Conservation (phyloP, 2,113 vertebrate genomes). For the Chlamydotis undulata region DNA sequence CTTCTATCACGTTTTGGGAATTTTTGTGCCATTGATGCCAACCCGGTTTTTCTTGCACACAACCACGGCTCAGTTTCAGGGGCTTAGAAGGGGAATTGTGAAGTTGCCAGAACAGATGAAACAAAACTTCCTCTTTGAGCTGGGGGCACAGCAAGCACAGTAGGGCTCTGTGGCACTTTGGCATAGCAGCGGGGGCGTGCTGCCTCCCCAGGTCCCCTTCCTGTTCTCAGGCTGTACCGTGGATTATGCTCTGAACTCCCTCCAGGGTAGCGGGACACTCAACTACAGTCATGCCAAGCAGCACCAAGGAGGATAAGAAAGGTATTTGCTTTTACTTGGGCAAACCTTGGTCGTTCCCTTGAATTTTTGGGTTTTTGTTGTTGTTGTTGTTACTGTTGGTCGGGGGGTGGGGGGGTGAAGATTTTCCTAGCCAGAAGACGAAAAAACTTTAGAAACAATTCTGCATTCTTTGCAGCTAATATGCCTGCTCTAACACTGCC, state of each 20-base stretch:
- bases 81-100: conserved; percentile 7
- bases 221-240: conserved; percentile 16
- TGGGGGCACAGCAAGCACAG: background rate
- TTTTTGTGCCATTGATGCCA: conserved; percentile 13
- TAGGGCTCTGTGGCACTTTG: background rate
- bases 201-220: conserved; percentile 11
- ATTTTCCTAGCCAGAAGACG: background rate
- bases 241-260: conserved; percentile 26
- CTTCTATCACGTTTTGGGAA: background rate
- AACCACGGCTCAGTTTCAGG: background rate
- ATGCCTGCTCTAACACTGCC: background rate
- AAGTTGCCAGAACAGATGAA: conserved; percentile 42
- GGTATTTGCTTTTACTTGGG: background rate
- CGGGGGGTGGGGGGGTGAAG: background rate
- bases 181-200: background rate
- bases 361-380: background rate
- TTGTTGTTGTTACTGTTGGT: background rate
- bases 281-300: conserved; percentile 23
- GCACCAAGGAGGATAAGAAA: conserved; percentile 21
- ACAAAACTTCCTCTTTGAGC: conserved; percentile 30
- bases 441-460: background rate
- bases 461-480: background rate
- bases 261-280: conserved; percentile 41
- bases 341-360: background rate
- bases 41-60: background rate